Conservation (phyloP, 2,113 vertebrate species). For the Eublepharis macularius region DNA sequence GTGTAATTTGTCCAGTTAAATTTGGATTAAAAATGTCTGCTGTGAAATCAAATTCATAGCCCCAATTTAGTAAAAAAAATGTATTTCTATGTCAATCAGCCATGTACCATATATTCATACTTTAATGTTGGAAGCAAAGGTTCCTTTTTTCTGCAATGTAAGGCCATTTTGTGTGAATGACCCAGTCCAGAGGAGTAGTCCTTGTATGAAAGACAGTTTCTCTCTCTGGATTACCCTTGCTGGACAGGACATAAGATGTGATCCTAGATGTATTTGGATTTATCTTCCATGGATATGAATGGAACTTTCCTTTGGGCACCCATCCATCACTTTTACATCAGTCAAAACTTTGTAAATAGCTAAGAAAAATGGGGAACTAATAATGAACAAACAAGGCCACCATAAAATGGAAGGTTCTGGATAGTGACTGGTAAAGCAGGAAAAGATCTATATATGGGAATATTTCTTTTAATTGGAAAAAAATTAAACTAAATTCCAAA, state of each 20-base stretch:
- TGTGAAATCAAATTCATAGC: neutral
- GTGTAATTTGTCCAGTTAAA: neutral
- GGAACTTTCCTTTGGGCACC: neutral
- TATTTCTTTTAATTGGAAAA: conserved; percentile 17
- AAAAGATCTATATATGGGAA: conserved; percentile 3
- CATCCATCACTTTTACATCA: neutral
- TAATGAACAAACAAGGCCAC: neutral
- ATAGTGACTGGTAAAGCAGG: neutral
- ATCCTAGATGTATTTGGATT: neutral
- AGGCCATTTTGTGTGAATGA: neutral
- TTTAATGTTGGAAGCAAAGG: neutral
- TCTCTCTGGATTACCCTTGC: neutral
- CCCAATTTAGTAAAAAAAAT: neutral
- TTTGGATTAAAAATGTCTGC: neutral
- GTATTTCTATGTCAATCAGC: neutral
- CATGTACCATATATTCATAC: neutral
- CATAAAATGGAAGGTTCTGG: neutral
- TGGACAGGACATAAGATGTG: neutral
- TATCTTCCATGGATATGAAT: neutral
- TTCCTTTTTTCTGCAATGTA: neutral
- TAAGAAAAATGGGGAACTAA: rapidly evolving
- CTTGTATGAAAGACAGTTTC: neutral
- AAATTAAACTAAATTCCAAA: conserved; percentile 25
- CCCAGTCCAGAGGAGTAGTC: neutral
- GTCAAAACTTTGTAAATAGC: neutral